These are phyloP conservation scores for Lottia scabra DNA, from an alignment of 2,888 invertebrate species.

Conservation along the genomic window DNA sequence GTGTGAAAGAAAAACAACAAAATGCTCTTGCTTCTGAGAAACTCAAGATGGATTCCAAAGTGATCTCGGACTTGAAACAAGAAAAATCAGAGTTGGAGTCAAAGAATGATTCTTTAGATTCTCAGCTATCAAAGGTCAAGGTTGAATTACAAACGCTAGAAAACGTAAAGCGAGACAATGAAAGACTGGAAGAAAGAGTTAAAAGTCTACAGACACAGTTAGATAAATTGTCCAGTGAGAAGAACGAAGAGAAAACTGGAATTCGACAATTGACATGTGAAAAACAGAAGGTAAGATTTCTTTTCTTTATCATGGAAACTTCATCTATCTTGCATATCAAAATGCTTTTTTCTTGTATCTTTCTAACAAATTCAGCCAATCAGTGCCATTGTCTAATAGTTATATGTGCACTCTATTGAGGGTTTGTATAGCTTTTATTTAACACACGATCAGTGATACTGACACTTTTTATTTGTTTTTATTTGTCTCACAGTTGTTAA, in stretches of 20 bases:
- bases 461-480: too few relatives aligned
- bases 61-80: conserved; percentile 26
- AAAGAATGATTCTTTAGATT: conserved; percentile 13
- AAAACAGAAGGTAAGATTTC: neutral
- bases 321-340: too few relatives aligned
- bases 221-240: conserved; percentile 30
- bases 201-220: conserved; percentile 50
- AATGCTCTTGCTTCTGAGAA: conserved; percentile 15
- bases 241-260: conserved; percentile 8
- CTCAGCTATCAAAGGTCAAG: conserved; percentile 34
- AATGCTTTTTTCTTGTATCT: too few relatives aligned
- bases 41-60: conserved; percentile 24
- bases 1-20: conserved; percentile 20
- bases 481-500: too few relatives aligned
- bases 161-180: conserved; percentile 19
- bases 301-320: too few relatives aligned
- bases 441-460: too few relatives aligned
- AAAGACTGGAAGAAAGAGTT: conserved; percentile 35
- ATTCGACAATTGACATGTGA: neutral
- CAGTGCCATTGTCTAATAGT: too few relatives aligned
- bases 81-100: conserved; percentile 30
- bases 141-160: conserved; percentile 47
- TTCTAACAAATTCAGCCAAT: too few relatives aligned
- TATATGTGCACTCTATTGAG: too few relatives aligned
- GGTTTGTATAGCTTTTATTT: too few relatives aligned